Percentiles rank a stretch among this genome's conserved stretches.
Evolutionary conservation across 2,113 vertebrate genomes (phyloP).

Genomic region (Sapayoa aenigma): DNA sequence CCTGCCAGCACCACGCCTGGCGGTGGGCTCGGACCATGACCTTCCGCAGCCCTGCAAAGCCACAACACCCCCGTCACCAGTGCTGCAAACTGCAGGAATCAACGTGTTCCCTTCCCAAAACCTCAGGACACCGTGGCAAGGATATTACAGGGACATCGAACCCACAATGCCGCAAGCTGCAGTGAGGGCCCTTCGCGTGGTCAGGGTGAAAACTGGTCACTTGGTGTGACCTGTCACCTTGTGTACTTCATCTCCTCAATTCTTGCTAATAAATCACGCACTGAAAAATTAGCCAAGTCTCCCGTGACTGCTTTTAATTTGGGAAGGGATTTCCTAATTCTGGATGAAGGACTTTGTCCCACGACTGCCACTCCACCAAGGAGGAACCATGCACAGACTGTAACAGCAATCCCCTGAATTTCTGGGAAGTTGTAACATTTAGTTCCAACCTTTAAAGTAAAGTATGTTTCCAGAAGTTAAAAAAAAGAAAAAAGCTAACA

Average conservation of each 20-base stretch:
- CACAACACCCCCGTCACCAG: not conserved
- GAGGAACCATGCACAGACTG: not conserved
- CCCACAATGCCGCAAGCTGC: not conserved
- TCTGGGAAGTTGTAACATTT: not conserved
- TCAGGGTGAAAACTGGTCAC: not conserved
- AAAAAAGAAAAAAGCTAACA: not conserved
- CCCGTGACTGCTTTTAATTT: not conserved
- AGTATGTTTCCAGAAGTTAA: not conserved
- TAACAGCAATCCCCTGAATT: not conserved
- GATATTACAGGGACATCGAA: not conserved
- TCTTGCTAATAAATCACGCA: not conserved
- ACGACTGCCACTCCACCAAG: not conserved
- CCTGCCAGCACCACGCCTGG: slow-evolving; percentile 99
- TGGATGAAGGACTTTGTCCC: not conserved
- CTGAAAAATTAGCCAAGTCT: not conserved
- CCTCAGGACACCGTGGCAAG: fast-evolving
- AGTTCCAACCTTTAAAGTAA: not conserved
- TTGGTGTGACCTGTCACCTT: not conserved
- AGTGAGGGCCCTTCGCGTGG: not conserved
- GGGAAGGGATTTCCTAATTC: not conserved
- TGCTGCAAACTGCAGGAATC: not conserved
- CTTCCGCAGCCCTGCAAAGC: slow-evolving; percentile 85
- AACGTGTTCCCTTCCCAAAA: fast-evolving
- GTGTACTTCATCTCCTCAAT: not conserved
- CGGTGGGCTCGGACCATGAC: slow-evolving; percentile 96